Conservation (phyloP, 2,113 vertebrate genomes). For the Entomyzon cyanotis region DNA sequence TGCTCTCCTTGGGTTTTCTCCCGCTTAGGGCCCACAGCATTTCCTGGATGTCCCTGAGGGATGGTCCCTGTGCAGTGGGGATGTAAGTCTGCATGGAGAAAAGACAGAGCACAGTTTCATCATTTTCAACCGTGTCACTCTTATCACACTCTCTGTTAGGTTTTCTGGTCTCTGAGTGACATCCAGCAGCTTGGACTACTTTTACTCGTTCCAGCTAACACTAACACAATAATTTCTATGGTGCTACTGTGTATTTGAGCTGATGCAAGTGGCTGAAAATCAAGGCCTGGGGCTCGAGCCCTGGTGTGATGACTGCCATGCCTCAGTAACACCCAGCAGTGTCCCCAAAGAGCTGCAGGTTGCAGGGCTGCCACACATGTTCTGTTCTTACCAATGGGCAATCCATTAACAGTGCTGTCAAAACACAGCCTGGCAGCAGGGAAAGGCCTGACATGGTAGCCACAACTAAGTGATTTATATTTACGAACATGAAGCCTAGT, state of each 20-base stretch:
- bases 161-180: not conserved
- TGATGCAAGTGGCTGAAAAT: not conserved
- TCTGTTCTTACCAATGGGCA: not conserved
- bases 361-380: rapidly evolving
- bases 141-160: not conserved
- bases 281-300: not conserved
- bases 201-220: not conserved
- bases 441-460: not conserved
- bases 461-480: not conserved
- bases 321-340: not conserved
- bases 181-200: not conserved
- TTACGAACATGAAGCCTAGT: not conserved
- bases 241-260: not conserved
- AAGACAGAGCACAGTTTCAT: not conserved
- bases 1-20: not conserved
- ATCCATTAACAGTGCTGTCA: not conserved
- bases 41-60: not conserved
- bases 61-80: not conserved
- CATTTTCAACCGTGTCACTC: not conserved
- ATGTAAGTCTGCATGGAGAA: not conserved
- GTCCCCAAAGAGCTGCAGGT: not conserved
- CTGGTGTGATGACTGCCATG: not conserved
- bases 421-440: not conserved
- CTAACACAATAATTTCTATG: not conserved
- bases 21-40: rapidly evolving